A percentile compares a stretch with the other conserved stretches of the same genome.
Evolutionary conservation across 1,140 invertebrate genomes (phyloP).

Genomic region (Polypedilum pembai): DNA sequence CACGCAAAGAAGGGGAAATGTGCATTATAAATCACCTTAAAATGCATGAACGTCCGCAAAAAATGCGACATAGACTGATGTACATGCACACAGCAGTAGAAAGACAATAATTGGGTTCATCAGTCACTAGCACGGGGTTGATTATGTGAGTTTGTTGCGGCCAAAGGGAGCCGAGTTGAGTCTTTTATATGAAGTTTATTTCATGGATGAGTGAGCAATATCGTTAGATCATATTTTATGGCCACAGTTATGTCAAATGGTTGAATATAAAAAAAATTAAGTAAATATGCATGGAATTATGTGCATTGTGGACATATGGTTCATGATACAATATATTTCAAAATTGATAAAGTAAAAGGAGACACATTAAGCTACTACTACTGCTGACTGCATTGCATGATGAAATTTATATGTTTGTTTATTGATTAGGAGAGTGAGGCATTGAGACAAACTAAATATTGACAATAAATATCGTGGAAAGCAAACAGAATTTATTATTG

Average conservation of each 20-base stretch:
- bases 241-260: not conserved
- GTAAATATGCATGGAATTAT: not conserved
- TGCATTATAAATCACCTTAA: constrained; percentile 18
- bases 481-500: not conserved
- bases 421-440: constrained; percentile 7
- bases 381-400: not conserved
- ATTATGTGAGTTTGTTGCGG: not conserved
- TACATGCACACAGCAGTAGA: not conserved
- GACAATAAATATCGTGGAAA: constrained; percentile 6
- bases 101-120: constrained; percentile 18
- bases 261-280: not conserved
- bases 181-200: not conserved
- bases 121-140: not conserved
- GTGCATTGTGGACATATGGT: not conserved
- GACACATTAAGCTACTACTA: no score
- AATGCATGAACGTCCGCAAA: constrained; percentile 3
- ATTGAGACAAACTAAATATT: constrained; percentile 13
- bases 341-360: not conserved
- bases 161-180: not conserved
- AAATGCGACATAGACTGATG: not conserved
- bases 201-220: not conserved
- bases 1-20: not conserved
- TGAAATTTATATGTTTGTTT: constrained; percentile 19
- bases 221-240: constrained; percentile 12
- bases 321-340: not conserved